Base-by-base conservation (phyloP, 2,888 invertebrate genomes). In the Cheilosia urbana region DNA sequence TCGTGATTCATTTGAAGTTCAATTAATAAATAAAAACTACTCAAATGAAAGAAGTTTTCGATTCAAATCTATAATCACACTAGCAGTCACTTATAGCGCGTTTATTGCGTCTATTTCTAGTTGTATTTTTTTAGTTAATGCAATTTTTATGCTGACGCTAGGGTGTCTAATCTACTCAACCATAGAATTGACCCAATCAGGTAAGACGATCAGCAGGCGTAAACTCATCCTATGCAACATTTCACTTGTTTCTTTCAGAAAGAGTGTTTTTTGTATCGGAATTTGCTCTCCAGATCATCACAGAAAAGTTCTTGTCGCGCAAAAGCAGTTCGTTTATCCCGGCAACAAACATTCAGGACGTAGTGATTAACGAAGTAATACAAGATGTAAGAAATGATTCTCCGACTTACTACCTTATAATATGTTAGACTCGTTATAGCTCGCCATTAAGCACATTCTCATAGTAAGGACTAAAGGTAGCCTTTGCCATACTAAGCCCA, bases 291-390 rank as follows among this genome's bases (percentile, higher is more conserved):
- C 92, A 93, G 87, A 89, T 90, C 1, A 90, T 91, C 63, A 90
- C 90, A 27, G 88, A 89, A 47, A 91, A 91, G 51, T 89, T 89
- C n/a, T 87, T 91, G 34, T 90, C 91, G 0, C 88, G 90, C 0
- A 89, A 89, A 40, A 87, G 89, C 0, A 90, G 89, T 13, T 77
- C 89, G 5, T 93, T 92, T 76, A 89, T 93, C 19, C 90, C 93
- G 13, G 89, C 90, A 15, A 88, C 90, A 0, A 87, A 90, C 69
- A 89, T 93, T 9, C 88, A 92, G 42, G 92, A 93, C 80, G 87
- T 93, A 15, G 91, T 93, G 1, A 91, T 93, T 13, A 93, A 93
- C 75, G 93, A 93, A 90, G 93, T 93, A 1, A 91, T 93, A 27
- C 91, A 91, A 60, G 89, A 92, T 89, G 93, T 93, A 89, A 81